Conservation (phyloP, 2,797 vertebrate genomes). For the Lithobates pipiens region DNA sequence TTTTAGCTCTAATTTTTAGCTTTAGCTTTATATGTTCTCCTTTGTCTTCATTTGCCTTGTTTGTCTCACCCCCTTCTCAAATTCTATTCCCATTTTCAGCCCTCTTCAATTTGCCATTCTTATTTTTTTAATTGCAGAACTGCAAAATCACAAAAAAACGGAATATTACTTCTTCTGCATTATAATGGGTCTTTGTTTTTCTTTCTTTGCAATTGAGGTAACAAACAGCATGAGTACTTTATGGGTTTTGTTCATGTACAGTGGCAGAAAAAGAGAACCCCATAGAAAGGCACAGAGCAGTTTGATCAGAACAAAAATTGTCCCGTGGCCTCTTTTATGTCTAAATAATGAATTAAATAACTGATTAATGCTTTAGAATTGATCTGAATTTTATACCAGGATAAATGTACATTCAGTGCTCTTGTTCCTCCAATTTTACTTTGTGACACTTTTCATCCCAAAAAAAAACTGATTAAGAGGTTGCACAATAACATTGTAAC, state of each 20-base stretch:
- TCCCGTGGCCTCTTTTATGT: slow-evolving; percentile 59
- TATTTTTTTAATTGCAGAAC: slow-evolving; percentile 59
- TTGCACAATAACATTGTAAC: slow-evolving; percentile 61
- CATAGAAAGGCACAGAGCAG: slow-evolving; percentile 61
- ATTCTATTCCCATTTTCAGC: slow-evolving; percentile 58
- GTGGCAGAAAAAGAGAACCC: slow-evolving; percentile 62
- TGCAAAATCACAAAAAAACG: slow-evolving; percentile 56
- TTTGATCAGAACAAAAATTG: slow-evolving; percentile 61
- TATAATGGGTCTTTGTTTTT: slow-evolving; percentile 60
- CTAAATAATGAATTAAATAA: slow-evolving; percentile 63
- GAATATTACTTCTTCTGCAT: slow-evolving; percentile 56
- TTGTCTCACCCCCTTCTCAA: slow-evolving; percentile 45
- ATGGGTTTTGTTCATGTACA: slow-evolving; percentile 62
- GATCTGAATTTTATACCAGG: slow-evolving; percentile 63
- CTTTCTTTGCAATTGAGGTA: slow-evolving; percentile 64
- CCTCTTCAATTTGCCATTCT: slow-evolving; percentile 57
- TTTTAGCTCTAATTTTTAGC: slow-evolving; percentile 10
- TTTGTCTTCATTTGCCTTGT: slow-evolving; percentile 23
- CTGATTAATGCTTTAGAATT: slow-evolving; percentile 64
- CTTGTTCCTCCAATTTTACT: slow-evolving; percentile 58
- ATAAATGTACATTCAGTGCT: slow-evolving; percentile 60
- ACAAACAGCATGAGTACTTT: slow-evolving; percentile 62
- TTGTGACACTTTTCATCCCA: slow-evolving; percentile 61
- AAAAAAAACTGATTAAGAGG: slow-evolving; percentile 60
- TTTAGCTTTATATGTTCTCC: slow-evolving; percentile 14